These are phyloP conservation scores for Hyaena hyaena DNA, from an alignment of 2,113 vertebrate genomes.

Conservation along the genomic window DNA sequence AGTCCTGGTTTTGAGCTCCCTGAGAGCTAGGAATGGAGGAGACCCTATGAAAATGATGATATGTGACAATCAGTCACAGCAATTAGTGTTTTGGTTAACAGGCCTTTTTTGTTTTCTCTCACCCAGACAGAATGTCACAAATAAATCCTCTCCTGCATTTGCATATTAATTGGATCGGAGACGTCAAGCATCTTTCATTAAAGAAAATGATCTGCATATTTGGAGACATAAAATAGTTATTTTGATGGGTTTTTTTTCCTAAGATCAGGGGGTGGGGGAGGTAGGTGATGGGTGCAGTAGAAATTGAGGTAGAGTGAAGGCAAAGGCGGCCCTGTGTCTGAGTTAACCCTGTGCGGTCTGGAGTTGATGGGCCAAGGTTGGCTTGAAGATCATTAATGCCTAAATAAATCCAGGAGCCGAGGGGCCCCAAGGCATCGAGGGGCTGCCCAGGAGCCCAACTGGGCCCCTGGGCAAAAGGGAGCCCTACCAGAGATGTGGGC, in stretches of 20 bases:
- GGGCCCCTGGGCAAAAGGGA: neutral
- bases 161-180: constrained; percentile 99
- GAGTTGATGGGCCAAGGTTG: constrained; percentile 70
- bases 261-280: constrained; percentile 92
- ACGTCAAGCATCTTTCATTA: constrained; percentile 99
- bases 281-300: constrained; percentile 97
- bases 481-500: neutral
- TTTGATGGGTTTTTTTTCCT: constrained; percentile 94
- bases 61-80: constrained; percentile 99
- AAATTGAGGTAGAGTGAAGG: constrained; percentile 93
- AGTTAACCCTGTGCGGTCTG: constrained; percentile 86
- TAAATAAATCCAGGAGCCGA: constrained; percentile 58
- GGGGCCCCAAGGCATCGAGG: neutral
- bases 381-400: constrained; percentile 78
- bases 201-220: constrained; percentile 99
- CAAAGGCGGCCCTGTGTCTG: constrained; percentile 79
- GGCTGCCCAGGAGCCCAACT: neutral
- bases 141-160: constrained; percentile 99
- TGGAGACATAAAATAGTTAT: constrained; percentile 99
- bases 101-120: constrained; percentile 99
- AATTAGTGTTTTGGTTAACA: constrained; percentile 99
- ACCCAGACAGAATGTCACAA: constrained; percentile 99
- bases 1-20: constrained; percentile 88
- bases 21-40: constrained; percentile 93
- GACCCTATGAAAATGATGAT: constrained; percentile 99